These are phyloP conservation scores for Temnothorax ravouxi DNA, from an alignment of 2,888 invertebrate genomes.

Conservation along the genomic window DNA sequence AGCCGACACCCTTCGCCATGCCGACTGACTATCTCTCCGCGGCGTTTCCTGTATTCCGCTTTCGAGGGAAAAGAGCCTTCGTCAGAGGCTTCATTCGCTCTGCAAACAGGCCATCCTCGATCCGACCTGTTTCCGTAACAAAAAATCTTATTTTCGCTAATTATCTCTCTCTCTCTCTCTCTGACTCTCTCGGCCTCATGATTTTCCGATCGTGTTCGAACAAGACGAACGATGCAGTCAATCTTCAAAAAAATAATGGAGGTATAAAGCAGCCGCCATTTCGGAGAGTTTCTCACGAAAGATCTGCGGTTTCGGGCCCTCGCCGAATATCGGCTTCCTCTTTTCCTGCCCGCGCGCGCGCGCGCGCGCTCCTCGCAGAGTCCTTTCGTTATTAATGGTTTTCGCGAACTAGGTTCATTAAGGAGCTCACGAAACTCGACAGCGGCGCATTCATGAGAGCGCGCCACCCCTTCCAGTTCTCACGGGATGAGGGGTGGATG, in stretches of 20 bases:
- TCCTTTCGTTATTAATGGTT: constrained; percentile 84
- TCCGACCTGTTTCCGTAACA: neutral
- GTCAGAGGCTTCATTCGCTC: neutral
- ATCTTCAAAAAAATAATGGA: constrained; percentile 42
- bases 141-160: neutral
- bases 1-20: constrained; percentile 60
- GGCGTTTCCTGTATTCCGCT: constrained; percentile 21
- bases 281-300: constrained; percentile 60
- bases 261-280: constrained; percentile 37
- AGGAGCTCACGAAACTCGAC: constrained; percentile 77
- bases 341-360: constrained; percentile 50
- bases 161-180: neutral
- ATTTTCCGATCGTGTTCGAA: constrained; percentile 23
- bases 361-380: constrained; percentile 55
- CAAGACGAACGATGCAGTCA: constrained; percentile 10
- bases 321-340: constrained; percentile 55
- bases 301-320: constrained; percentile 38
- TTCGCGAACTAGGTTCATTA: constrained; percentile 84
- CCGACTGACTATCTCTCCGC: constrained; percentile 46
- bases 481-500: constrained; percentile 18
- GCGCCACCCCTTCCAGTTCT: constrained; percentile 52
- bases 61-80: constrained; percentile 16
- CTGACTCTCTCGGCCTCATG: neutral
- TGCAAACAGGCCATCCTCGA: neutral
- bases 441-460: constrained; percentile 68